These are phyloP conservation scores for Leucania comma DNA, from an alignment of 2,888 invertebrate species.

Conservation along the genomic window DNA sequence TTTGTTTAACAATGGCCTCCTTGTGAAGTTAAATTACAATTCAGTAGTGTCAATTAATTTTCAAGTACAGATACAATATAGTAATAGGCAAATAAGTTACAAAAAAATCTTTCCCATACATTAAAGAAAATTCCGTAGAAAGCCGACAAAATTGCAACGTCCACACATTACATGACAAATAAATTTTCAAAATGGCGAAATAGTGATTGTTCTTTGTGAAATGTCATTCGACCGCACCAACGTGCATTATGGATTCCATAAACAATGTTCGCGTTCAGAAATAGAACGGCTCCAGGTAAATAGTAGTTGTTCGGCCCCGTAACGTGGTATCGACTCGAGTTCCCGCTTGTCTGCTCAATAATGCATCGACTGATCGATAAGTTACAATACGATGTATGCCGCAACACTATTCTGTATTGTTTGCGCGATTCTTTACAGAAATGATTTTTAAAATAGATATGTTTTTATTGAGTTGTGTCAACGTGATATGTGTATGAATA, in stretches of 20 bases:
- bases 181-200: slow-evolving; percentile 59
- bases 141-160: slow-evolving; percentile 34
- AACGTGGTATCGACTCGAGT: slow-evolving; percentile 71
- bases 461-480: slow-evolving; percentile 40
- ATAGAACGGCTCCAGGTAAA: slow-evolving; percentile 82
- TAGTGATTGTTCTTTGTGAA: slow-evolving; percentile 75
- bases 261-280: slow-evolving; percentile 84
- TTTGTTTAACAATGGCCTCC: slow-evolving; percentile 20
- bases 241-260: slow-evolving; percentile 85
- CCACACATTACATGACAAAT: slow-evolving; percentile 54
- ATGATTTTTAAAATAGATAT: slow-evolving; percentile 59
- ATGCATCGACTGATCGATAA: slow-evolving; percentile 87
- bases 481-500: slow-evolving; percentile 36
- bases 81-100: too few relatives aligned
- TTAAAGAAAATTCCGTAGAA: slow-evolving; percentile 2
- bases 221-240: slow-evolving; percentile 77
- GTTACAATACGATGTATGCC: slow-evolving; percentile 70
- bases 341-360: slow-evolving; percentile 82
- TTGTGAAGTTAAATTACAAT: slow-evolving; percentile 6
- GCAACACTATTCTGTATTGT: slow-evolving; percentile 77
- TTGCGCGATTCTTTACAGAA: slow-evolving; percentile 65
- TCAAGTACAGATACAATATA: not conserved
- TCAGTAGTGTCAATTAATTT: slow-evolving; percentile 12
- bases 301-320: slow-evolving; percentile 71
- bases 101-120: not conserved